Percentiles rank a stretch among this genome's conserved stretches.
These are phyloP conservation scores for Cylas formicarius DNA, from an alignment of 1,140 invertebrate genomes.

Conservation along the genomic window DNA sequence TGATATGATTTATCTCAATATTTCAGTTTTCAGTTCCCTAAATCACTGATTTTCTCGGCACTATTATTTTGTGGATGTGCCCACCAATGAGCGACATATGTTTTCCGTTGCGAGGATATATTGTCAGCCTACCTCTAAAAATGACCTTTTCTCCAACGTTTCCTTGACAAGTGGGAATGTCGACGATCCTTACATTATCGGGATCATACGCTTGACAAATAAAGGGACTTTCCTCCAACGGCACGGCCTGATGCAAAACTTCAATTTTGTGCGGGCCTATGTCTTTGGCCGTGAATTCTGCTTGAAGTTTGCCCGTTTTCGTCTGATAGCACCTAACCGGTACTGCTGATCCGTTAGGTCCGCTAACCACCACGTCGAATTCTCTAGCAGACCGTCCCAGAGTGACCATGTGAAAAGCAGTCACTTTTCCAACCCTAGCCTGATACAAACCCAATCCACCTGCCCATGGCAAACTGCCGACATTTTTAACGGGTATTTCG, in stretches of 20 bases:
- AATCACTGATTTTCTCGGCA: no score
- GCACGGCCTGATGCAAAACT: constrained; percentile 85
- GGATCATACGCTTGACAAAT: constrained; percentile 92
- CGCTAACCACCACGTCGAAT: constrained; percentile 84
- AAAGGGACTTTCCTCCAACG: constrained; percentile 91
- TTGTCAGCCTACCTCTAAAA: constrained; percentile 66
- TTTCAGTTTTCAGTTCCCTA: no score
- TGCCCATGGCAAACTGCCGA: constrained; percentile 48
- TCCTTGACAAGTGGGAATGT: constrained; percentile 68
- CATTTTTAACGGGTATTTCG: constrained; percentile 57
- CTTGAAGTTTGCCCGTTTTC: constrained; percentile 85
- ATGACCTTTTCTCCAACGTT: constrained; percentile 77
- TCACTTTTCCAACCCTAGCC: constrained; percentile 67
- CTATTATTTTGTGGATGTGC: no score
- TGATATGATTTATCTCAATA: no score
- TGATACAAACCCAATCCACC: constrained; percentile 62
- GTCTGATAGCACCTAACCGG: constrained; percentile 93
- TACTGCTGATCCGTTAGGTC: constrained; percentile 82
- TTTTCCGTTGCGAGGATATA: neutral
- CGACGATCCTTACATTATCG: constrained; percentile 48
- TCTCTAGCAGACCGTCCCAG: constrained; percentile 75
- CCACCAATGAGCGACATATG: no score
- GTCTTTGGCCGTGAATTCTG: constrained; percentile 82
- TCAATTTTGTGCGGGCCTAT: constrained; percentile 64
- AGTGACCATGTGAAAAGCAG: constrained; percentile 84